These are phyloP conservation scores for Zaprionus gabonicus DNA, from an alignment of 1,140 invertebrate genomes.

Conservation along the genomic window DNA sequence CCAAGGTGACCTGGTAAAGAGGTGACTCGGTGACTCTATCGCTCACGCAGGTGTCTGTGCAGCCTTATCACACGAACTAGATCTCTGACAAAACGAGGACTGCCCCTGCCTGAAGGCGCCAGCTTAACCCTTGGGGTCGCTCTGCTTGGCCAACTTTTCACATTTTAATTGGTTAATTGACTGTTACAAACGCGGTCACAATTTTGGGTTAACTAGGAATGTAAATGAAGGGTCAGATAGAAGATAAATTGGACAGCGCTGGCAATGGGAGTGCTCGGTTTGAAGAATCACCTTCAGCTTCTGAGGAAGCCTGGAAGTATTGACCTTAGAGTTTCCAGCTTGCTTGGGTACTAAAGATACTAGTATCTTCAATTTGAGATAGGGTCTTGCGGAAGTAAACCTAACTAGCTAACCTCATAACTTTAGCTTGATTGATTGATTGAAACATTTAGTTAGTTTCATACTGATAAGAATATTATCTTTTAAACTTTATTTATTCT, in stretches of 20 bases:
- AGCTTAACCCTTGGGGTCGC: conserved; percentile 44
- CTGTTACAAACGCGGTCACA: conserved; percentile 40
- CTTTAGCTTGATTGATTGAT: too few relatives aligned
- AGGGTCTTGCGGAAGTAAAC: too few relatives aligned
- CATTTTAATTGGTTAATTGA: conserved; percentile 67
- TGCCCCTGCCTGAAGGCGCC: conserved; percentile 12
- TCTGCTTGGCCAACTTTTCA: conserved; percentile 45
- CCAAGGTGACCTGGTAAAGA: conserved; percentile 3
- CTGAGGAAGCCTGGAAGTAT: neutral
- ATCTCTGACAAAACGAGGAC: conserved; percentile 44
- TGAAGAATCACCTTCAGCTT: neutral
- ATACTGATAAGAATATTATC: too few relatives aligned
- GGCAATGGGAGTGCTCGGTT: conserved; percentile 9
- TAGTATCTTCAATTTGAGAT: too few relatives aligned
- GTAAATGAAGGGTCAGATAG: conserved; percentile 37
- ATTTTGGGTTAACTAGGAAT: conserved; percentile 49
- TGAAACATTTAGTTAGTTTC: too few relatives aligned
- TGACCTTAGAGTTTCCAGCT: neutral
- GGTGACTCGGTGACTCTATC: conserved; percentile 15
- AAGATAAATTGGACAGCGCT: conserved; percentile 4
- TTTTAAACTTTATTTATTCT: too few relatives aligned
- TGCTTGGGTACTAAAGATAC: neutral
- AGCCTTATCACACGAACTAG: conserved; percentile 35
- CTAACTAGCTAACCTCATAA: too few relatives aligned
- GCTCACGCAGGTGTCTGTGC: conserved; percentile 45